A percentile compares a stretch with the other conserved stretches of the same genome.
Evolutionary conservation across 64 coral and sea anemone genomes (phyloP).

Genomic region (Porites australiensis): DNA sequence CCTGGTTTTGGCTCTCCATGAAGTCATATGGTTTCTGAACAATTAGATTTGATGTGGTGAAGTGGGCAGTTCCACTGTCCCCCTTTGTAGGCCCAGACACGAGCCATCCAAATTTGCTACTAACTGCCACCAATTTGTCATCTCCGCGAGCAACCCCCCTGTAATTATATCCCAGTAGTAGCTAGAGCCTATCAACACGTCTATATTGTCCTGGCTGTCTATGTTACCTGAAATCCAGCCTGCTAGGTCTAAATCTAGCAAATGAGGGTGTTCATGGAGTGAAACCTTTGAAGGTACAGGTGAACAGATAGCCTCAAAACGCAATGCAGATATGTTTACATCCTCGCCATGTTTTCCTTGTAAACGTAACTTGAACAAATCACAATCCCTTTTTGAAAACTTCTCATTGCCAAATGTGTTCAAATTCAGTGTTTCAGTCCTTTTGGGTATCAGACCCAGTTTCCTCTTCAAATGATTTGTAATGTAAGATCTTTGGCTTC

Average conservation of each 20-base stretch:
- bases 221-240: not conserved
- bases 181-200: not conserved
- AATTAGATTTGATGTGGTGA: not conserved
- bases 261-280: not conserved
- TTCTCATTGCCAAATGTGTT: not conserved
- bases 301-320: slow-evolving; percentile 23
- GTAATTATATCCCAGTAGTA: not conserved
- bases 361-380: not conserved
- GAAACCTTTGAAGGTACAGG: too few species aligned
- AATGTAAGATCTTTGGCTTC: not conserved
- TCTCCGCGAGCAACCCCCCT: not conserved
- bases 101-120: too few species aligned
- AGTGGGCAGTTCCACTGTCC: not conserved
- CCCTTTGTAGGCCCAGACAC: too few species aligned
- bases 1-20: not conserved
- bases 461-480: not conserved
- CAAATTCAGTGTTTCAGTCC: slow-evolving; percentile 3
- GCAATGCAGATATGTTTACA: not conserved
- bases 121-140: not conserved
- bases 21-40: not conserved
- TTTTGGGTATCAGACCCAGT: not conserved
- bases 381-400: slow-evolving; percentile 16
- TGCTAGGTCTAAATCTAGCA: not conserved
- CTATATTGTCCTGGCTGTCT: too few species aligned
- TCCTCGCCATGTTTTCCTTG: slow-evolving; percentile 22